Base-by-base conservation (phyloP, 2,888 invertebrate genomes). In the Chrysolina oricalcia region DNA sequence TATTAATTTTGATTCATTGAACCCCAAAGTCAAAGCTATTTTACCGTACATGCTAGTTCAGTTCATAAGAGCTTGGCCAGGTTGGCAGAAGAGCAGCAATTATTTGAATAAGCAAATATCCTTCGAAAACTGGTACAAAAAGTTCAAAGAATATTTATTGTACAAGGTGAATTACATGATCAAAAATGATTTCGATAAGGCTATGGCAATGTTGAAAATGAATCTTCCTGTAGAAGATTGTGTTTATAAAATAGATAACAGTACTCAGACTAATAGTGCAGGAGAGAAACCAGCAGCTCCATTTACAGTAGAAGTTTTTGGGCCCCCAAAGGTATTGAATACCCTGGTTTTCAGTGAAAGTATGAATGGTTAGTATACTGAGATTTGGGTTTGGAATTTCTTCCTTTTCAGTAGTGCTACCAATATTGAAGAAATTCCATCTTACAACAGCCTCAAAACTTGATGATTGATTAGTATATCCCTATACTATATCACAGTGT, bases 1-100 rank as follows among this genome's bases (percentile, higher is more conserved):
- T 23, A 65, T 79, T 40, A 77, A 77, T 63, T 68, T 74, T n/a
- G 70, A 63, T 65, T 13, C 46, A 19, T 41, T 79, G 19, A 75
- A 77, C 40, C 69, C 76, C 1, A 79, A 63, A 74, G 13, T 79
- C 8, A 74, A 71, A 43, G 72, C 11, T 21, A 48, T 76, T 46
- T 11, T 79, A 23, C 75, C 79, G 6, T 73, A 71, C 53, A 79
- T 79, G 77, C 50, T 79, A 13, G 72, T 77, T 11, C 75, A 77
- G 68, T 79, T 73, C 21, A 77, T 79, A 68, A 79, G 72, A 53
- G 66, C 73, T 5, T 79, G 79, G 79, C 79, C 79, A 27, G 79
- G 77, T 13, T 79, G 79, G 79, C 77, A 77, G 48, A 75, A 70
- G 27, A 67, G 67, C 21, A 70, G 19, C 5, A 46, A 73, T 41